Base-by-base conservation (phyloP, 2,113 vertebrate species). In the Recurvirostra avosetta region DNA sequence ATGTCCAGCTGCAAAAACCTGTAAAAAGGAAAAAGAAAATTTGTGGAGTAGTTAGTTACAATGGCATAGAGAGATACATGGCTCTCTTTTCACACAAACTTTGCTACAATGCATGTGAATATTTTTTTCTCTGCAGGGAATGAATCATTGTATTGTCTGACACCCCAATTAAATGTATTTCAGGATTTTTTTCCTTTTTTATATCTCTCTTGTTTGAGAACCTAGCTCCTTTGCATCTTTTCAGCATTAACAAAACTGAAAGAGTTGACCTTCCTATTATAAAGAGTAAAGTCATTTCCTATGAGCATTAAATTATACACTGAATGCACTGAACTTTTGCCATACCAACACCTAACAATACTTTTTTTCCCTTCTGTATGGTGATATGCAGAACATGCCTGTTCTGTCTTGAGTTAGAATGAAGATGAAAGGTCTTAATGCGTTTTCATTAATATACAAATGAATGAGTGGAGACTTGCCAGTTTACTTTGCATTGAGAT, bases 291-390 rank as follows among this genome's bases (percentile, higher is more conserved):
- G 32, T 76, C 0, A 67, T 90, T 78, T 67, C 67, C 62, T 87
- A 30, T 77, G 73, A 97, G 73, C 82, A 92, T 95, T 94, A 72
- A 90, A 94, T 95, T 88, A 82, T 74, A 87, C 62, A 71, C 56
- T 41, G 73, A 95, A 95, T 73, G 36, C 14, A 70, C 41, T 92
- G 76, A 97, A 79, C 79, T 86, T 94, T 79, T 95, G 72, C 49
- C 73, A 74, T 74, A 68, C 15, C 30, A 85, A 58, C 26, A 84
- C 40, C 41, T 70, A 78, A 58, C 12, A 59, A 43, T 41, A 11
- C 66, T 85, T 43, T 59, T 89, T 40, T 32, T n/a, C 18, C 40
- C 40, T 72, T 63, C 53, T 71, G 18, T 15, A 55, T 59, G 49
- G 38, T 81, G 47, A 50, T 80, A 90, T 17, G 16, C 34, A 75